These are phyloP conservation scores for Zaprionus kolodkinae DNA, from an alignment of 1,140 invertebrate species.

Conservation along the genomic window DNA sequence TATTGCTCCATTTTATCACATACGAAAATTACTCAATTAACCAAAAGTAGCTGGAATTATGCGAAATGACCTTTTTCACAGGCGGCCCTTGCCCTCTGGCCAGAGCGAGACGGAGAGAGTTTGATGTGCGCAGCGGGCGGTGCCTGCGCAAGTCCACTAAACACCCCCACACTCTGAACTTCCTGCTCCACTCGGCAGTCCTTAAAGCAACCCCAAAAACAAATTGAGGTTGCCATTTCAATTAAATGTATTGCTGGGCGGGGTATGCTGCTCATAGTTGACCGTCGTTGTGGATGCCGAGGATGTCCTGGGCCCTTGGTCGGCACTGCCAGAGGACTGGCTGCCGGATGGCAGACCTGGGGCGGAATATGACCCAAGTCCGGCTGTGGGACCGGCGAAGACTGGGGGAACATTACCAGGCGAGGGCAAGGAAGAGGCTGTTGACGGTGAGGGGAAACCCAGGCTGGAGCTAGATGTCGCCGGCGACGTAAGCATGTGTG, in stretches of 20 bases:
- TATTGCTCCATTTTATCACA: constrained; percentile 71
- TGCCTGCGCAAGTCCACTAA: constrained; percentile 53
- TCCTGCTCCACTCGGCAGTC: not conserved
- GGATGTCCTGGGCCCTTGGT: constrained; percentile 32
- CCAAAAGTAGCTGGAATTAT: constrained; percentile 70
- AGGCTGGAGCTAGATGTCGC: constrained; percentile 71
- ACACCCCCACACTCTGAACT: not conserved
- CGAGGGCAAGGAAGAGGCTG: constrained; percentile 78
- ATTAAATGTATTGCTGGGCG: constrained; percentile 82
- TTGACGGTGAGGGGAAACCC: constrained; percentile 74
- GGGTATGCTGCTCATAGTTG: constrained; percentile 80
- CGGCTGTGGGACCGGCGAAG: constrained; percentile 62
- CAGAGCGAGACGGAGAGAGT: not conserved
- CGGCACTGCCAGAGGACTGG: constrained; percentile 10
- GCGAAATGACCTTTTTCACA: constrained; percentile 67
- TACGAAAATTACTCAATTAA: constrained; percentile 74
- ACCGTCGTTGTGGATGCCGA: constrained; percentile 26
- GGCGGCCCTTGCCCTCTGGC: not conserved
- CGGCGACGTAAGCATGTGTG: constrained; percentile 59
- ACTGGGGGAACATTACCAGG: constrained; percentile 81
- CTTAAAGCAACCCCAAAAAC: constrained; percentile 38
- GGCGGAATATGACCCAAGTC: constrained; percentile 35
- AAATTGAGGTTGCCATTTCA: constrained; percentile 78
- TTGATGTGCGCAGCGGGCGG: constrained; percentile 64
- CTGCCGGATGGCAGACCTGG: constrained; percentile 12